Evolutionary conservation across 2,888 invertebrate genomes (phyloP), one percentile per base, ranked within the genome.

Genomic region (Trissolcus brochymenae): DNA sequence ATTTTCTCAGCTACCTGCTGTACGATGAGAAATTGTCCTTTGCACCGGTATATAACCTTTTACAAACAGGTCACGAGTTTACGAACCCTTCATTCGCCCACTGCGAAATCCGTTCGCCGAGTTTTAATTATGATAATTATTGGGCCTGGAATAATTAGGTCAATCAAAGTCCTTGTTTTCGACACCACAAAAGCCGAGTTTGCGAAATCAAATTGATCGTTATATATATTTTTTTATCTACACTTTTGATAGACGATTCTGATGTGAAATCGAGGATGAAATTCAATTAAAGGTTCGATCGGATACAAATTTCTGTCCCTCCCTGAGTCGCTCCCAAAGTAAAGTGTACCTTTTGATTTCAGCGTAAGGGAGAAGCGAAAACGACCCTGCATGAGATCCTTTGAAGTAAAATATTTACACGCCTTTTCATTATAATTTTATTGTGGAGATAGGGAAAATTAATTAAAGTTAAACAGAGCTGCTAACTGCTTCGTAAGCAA

Each of bases 381-480:
- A 55, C 17, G 70, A 62, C 35, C 35, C 35, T 35, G 35, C 35
- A 11, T 35, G 35, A 46, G 49, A 72, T 54, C 54, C 59, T n/a
- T 14, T 17, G 21, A 11, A 9, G 46, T 66, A 71, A 50, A 29
- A 71, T 84, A 83, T 86, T 86, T 86, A 80, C 74, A 75, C 80
- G 78, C 78, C 80, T 82, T 84, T 86, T 85, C 85, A 85, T 85
- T 81, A 83, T 72, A 65, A 35, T 80, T 84, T 86, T 84, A 86
- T 82, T 80, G 80, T 79, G 72, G 25, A 57, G 43, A 65, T 50
- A 81, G 79, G 81, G 82, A 67, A 73, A 79, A 85, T 84, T 86
- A 85, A 87, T 87, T 84, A 86, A 87, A 86, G 84, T 84, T 83
- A 86, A 85, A 87, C 85, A 85, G 73, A 59, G 57, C 78, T 64